Conservation (phyloP, 2,797 vertebrate genomes). For the Neostethus bicornis region DNA sequence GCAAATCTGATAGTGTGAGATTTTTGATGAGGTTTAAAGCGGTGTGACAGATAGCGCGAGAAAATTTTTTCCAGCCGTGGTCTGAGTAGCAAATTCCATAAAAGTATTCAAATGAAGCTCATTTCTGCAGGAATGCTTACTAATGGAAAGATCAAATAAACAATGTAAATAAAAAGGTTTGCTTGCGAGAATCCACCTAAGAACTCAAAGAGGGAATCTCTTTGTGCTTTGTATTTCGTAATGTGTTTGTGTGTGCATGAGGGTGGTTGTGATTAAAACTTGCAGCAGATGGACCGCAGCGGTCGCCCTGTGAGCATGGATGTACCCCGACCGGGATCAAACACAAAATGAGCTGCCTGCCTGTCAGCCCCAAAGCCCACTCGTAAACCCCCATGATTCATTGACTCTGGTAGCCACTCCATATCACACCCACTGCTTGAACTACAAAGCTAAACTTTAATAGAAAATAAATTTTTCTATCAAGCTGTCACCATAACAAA, state of each 20-base stretch:
- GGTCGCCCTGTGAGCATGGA: constrained; percentile 72
- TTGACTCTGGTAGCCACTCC: constrained; percentile 37
- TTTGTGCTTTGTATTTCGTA: constrained; percentile 23
- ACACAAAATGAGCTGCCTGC: constrained; percentile 68
- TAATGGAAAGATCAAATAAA: constrained; percentile 33
- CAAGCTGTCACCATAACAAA: background rate
- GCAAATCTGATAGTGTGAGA: constrained; percentile 44
- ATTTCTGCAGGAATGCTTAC: constrained; percentile 25
- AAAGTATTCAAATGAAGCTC: constrained; percentile 13
- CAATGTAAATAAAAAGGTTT: constrained; percentile 40
- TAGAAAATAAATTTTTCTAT: background rate
- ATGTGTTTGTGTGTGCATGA: constrained; percentile 21
- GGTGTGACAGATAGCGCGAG: constrained; percentile 37
- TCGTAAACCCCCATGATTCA: constrained; percentile 36
- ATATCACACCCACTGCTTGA: constrained; percentile 12
- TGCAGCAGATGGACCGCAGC: constrained; percentile 83
- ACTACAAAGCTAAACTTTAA: background rate
- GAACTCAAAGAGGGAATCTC: constrained; percentile 25
- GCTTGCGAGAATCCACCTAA: constrained; percentile 30
- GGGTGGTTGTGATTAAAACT: constrained; percentile 75
- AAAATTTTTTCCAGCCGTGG: constrained; percentile 23
- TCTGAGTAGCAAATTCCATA: constrained; percentile 19
- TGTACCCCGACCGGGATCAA: constrained; percentile 83
- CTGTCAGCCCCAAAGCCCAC: constrained; percentile 53
- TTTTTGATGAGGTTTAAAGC: constrained; percentile 49